Base-by-base conservation (phyloP, 2,113 vertebrate genomes). In the Lampris incognitus region DNA sequence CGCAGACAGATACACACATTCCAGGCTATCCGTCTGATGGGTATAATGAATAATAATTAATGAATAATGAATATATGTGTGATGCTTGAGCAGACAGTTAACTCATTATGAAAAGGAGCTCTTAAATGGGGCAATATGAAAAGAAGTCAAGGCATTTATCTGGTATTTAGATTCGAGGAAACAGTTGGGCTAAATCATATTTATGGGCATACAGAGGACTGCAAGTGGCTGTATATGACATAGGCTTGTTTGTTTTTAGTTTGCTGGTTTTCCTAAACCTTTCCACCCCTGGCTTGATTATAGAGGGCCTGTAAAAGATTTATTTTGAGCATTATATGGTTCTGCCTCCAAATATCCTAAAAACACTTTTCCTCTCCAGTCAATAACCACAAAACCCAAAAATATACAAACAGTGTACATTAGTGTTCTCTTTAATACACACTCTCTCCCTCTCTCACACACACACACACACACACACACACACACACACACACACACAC, bases 251-350 rank as follows among this genome's bases (percentile, higher is more conserved):
- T 82, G 70, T 73, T 63, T 39, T 74, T 24, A 24, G 24, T 0
- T 24, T 24, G 24, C 24, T 24, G 24, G 24, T 24, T 24, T 24
- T 24, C 24, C 58, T 74, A 9, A 6, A 60, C 73, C 71, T 84
- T 87, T 83, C 69, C 82, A 87, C 68, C 8, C 2, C 11, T 55
- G 60, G 63, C 75, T 84, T 76, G 91, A 90, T 89, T 88, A 87
- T 61, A 86, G 86, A 83, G 70, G 56, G 39, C 49, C 66, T 82
- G 66, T 37, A 6, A 40, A 62, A 85, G 71, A 85, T 88, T 85
- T 86, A 85, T 91, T 86, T 83, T 75, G 60, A 88, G 90, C 76
- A 1, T 76, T 68, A 83, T 82, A 84, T 77, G 73, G 79, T 80
- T 88, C 76, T 85, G 68, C 70, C 59, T 85, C 79, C 65, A 66